Conservation (phyloP, 2,797 vertebrate species). For the Centroberyx gerrardi region DNA sequence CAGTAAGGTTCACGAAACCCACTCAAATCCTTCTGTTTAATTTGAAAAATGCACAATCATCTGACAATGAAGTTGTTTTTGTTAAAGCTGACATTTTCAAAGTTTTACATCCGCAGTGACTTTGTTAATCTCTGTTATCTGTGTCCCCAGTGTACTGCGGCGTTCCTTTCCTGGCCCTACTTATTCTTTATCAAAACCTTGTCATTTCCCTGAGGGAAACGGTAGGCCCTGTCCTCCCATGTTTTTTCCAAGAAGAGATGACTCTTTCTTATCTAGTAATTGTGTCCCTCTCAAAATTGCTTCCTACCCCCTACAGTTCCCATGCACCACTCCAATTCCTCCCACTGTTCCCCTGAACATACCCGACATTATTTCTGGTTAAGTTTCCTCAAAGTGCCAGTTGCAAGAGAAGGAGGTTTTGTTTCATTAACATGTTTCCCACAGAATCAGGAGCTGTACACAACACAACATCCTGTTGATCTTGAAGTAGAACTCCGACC, state of each 20-base stretch:
- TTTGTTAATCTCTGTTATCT: constrained; percentile 51
- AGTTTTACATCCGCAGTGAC: constrained; percentile 37
- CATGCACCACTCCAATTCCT: constrained; percentile 45
- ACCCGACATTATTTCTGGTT: constrained; percentile 24
- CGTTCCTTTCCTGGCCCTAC: constrained; percentile 45
- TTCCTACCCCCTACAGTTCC: constrained; percentile 67
- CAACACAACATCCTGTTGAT: too few relatives aligned
- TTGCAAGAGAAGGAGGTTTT: constrained; percentile 3
- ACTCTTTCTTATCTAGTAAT: constrained; percentile 75
- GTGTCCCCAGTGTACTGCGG: constrained; percentile 38
- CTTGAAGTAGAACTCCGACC: too few relatives aligned
- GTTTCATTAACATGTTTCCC: neutral
- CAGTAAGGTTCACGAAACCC: neutral
- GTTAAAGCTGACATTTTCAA: constrained; percentile 32
- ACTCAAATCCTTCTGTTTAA: constrained; percentile 33
- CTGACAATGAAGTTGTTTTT: constrained; percentile 43
- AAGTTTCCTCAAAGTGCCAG: constrained; percentile 14
- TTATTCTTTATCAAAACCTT: constrained; percentile 67
- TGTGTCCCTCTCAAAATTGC: constrained; percentile 67
- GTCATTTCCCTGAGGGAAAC: constrained; percentile 66
- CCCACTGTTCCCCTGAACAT: constrained; percentile 25
- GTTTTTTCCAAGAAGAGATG: constrained; percentile 71
- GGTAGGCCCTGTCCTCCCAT: constrained; percentile 56
- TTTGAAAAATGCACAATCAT: constrained; percentile 51
- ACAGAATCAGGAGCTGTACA: neutral